A percentile compares a stretch with the other conserved stretches of the same genome.
These are phyloP conservation scores for Brachionus rotundiformis DNA, from an alignment of 1,140 invertebrate species.

Conservation along the genomic window DNA sequence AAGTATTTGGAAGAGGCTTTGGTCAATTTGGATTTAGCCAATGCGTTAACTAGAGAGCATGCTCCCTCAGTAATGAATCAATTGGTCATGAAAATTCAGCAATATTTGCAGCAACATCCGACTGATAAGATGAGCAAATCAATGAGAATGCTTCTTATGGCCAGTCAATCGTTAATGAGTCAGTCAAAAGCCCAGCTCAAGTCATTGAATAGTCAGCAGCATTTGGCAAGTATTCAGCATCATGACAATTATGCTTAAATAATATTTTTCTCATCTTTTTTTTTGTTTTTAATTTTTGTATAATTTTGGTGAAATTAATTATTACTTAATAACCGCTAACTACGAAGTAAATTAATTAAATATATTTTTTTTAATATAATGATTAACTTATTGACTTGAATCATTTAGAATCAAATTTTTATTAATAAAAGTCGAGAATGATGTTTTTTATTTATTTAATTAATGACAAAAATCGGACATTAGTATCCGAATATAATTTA, in stretches of 20 bases:
- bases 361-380: constrained; percentile 25
- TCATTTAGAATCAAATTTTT: neutral
- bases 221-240: neutral
- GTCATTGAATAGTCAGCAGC: neutral
- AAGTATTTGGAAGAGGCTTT: constrained; percentile 81
- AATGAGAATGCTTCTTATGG: constrained; percentile 79
- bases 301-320: constrained; percentile 3
- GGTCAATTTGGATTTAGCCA: constrained; percentile 75
- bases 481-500: neutral
- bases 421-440: neutral
- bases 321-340: neutral
- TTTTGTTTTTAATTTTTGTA: constrained; percentile 18
- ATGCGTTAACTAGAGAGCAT: constrained; percentile 78
- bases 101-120: constrained; percentile 72
- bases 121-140: constrained; percentile 71
- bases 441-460: neutral
- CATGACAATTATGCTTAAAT: constrained; percentile 21
- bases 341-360: neutral
- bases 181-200: constrained; percentile 14
- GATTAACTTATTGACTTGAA: constrained; percentile 10
- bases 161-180: constrained; percentile 66
- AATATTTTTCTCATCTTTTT: neutral
- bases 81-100: constrained; percentile 73
- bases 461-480: no score
- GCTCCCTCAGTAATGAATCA: constrained; percentile 76